Conservation (phyloP, 2,113 vertebrate genomes). For the Origma solitaria region DNA sequence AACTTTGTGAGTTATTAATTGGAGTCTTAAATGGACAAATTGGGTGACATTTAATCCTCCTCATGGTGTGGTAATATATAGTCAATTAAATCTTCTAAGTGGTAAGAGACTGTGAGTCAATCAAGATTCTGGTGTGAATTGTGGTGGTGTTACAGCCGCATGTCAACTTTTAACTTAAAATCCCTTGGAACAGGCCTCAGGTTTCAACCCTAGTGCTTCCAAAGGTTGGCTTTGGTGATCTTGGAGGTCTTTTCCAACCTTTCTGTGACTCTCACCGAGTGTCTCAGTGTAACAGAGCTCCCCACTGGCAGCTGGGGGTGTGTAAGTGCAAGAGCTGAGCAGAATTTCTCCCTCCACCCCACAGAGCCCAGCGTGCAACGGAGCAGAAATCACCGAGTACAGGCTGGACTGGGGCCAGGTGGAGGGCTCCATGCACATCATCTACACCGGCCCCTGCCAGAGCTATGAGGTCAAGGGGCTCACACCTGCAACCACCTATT, state of each 20-base stretch:
- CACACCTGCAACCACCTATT: constrained; percentile 74
- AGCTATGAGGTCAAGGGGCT: constrained; percentile 77
- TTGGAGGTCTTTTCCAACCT: not conserved
- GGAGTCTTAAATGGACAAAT: not conserved
- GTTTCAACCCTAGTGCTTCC: not conserved
- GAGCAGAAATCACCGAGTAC: constrained; percentile 72
- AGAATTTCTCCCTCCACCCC: not conserved
- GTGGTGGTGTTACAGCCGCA: fast-evolving
- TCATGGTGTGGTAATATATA: not conserved
- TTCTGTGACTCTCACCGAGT: not conserved
- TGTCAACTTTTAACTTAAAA: not conserved
- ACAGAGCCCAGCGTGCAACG: constrained; percentile 71
- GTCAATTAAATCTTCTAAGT: not conserved
- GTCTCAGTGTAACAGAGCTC: not conserved
- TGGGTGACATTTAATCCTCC: not conserved
- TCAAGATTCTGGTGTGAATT: not conserved
- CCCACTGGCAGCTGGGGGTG: fast-evolving
- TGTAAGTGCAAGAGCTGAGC: not conserved
- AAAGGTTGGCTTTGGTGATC: not conserved
- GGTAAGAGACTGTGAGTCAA: not conserved
- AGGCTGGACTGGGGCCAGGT: constrained; percentile 74
- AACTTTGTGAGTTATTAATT: not conserved
- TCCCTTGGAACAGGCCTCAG: not conserved
- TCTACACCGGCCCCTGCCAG: constrained; percentile 69
- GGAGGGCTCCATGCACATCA: constrained; percentile 69